Evolutionary conservation across 1,140 invertebrate species (phyloP).

Genomic region (Archivesica marissinica): DNA sequence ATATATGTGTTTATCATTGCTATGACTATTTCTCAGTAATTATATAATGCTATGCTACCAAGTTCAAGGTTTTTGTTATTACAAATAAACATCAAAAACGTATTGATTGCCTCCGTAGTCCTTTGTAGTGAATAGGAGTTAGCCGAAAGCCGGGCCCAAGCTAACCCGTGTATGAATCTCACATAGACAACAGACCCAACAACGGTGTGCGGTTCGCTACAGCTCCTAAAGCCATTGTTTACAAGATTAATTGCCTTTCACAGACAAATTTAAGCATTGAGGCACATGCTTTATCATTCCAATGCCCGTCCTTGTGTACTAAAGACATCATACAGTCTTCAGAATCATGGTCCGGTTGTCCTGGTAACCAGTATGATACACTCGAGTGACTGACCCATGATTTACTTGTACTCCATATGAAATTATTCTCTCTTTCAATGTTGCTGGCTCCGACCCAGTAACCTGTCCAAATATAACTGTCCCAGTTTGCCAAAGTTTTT

Average conservation of each 20-base stretch:
- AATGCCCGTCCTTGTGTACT: not conserved
- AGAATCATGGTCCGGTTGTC: not conserved
- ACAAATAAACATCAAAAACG: no score
- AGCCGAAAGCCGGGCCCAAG: no score
- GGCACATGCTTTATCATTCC: not conserved
- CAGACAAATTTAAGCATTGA: not conserved
- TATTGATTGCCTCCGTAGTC: no score
- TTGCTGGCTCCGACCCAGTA: not conserved
- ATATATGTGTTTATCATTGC: no score
- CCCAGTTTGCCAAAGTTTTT: not conserved
- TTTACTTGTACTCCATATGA: not conserved
- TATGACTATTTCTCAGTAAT: no score
- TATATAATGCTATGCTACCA: no score
- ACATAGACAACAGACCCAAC: no score
- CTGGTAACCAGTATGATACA: not conserved
- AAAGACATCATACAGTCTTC: not conserved
- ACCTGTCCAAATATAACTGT: not conserved
- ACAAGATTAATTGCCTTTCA: not conserved
- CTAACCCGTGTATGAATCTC: no score
- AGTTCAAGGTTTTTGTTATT: no score
- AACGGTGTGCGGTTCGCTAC: no score
- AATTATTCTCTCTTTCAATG: not conserved
- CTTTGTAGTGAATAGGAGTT: no score
- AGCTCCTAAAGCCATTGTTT: no score
- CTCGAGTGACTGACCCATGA: not conserved